These are phyloP conservation scores for Drosophila auraria DNA, from an alignment of 1,140 invertebrate species.

Conservation along the genomic window DNA sequence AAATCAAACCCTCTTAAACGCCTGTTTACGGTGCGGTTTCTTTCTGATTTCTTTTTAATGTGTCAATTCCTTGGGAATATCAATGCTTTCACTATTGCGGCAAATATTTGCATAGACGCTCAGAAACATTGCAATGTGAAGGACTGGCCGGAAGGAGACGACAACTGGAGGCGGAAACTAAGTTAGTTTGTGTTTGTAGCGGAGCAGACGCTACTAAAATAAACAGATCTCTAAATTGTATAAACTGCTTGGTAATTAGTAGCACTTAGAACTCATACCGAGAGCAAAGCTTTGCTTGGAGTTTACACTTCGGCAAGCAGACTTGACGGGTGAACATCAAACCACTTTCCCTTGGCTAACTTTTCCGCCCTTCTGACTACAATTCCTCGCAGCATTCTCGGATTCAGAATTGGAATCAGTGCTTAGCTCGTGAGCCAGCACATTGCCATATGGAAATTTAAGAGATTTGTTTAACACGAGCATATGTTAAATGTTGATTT, in stretches of 20 bases:
- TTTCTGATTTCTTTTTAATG: slow-evolving; percentile 1
- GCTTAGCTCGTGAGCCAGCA: slow-evolving; percentile 5
- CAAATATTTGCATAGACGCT: slow-evolving; percentile 38
- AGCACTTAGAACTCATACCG: slow-evolving; percentile 12
- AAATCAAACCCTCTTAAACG: background rate
- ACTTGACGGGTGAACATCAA: background rate
- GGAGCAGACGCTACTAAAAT: slow-evolving; percentile 17
- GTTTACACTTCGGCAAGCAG: slow-evolving; percentile 13
- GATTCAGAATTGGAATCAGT: background rate
- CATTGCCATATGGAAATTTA: slow-evolving; percentile 70
- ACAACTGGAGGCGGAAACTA: slow-evolving; percentile 5
- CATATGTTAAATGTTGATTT: slow-evolving; percentile 79
- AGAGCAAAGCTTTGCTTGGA: slow-evolving; percentile 33
- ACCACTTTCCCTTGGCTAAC: background rate
- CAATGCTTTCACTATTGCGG: slow-evolving; percentile 1
- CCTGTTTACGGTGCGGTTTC: background rate
- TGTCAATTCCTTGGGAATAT: slow-evolving; percentile 3
- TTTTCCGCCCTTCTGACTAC: slow-evolving; percentile 6
- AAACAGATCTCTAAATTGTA: slow-evolving; percentile 31
- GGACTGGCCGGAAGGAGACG: slow-evolving; percentile 20
- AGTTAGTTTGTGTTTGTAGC: slow-evolving; percentile 16
- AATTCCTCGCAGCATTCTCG: background rate
- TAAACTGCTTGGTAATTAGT: slow-evolving; percentile 40
- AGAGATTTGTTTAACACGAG: slow-evolving; percentile 68
- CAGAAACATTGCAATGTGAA: slow-evolving; percentile 23